phyloP scores from a whole-genome alignment of 2,113 vertebrate species.

The Ranitomeya variabilis region DNA sequence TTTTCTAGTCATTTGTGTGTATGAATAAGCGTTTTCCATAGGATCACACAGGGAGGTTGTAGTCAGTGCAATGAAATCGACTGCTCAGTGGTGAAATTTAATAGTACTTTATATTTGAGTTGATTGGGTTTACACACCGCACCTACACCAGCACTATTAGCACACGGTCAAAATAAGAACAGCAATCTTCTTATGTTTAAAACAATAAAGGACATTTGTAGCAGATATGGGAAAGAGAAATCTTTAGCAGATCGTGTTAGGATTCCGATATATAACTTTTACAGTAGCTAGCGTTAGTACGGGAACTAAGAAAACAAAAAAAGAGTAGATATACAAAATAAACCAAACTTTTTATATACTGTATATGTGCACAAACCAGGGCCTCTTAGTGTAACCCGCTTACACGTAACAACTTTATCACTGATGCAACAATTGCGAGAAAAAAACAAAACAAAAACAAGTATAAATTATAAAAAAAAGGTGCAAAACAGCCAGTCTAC shows the following conservation, averaged over 20 bases:
- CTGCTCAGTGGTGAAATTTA: constrained; percentile 70
- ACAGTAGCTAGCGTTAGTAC: constrained; percentile 86
- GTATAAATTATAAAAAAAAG: constrained; percentile 69
- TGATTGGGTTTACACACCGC: constrained; percentile 91
- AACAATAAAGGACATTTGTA: constrained; percentile 82
- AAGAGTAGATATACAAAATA: constrained; percentile 80
- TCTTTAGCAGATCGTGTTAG: constrained; percentile 73
- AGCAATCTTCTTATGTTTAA: constrained; percentile 73
- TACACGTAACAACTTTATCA: constrained; percentile 67
- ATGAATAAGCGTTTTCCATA: background rate
- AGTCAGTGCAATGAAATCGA: background rate
- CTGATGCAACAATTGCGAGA: constrained; percentile 72
- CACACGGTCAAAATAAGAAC: constrained; percentile 86
- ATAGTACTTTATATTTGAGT: constrained; percentile 92
- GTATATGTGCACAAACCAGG: constrained; percentile 80
- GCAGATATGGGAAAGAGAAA: constrained; percentile 72
- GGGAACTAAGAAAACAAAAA: constrained; percentile 73
- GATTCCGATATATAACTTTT: constrained; percentile 72
- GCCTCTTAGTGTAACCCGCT: constrained; percentile 76
- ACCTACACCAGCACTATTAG: constrained; percentile 91
- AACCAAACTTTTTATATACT: constrained; percentile 77
- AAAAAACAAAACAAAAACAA: constrained; percentile 75
- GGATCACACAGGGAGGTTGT: background rate
- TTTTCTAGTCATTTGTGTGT: background rate
- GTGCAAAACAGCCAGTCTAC: constrained; percentile 76